phyloP scores from a whole-genome alignment of 1,140 invertebrate species.

The Telenomus remus region DNA sequence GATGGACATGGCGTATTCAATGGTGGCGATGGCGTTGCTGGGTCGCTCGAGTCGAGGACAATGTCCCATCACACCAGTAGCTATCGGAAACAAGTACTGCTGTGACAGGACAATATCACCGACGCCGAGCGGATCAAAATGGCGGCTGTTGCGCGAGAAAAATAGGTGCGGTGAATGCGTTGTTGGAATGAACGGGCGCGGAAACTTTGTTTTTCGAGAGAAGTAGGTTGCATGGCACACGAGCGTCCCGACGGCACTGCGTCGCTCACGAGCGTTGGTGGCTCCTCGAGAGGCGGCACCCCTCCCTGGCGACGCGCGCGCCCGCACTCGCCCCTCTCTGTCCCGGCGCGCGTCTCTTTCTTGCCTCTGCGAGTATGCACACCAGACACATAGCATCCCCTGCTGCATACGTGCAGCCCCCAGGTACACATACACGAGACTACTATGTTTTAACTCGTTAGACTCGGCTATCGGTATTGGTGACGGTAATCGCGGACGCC shows the following conservation, averaged over 20 bases:
- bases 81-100: slow-evolving; percentile 83
- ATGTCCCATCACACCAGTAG: slow-evolving; percentile 93
- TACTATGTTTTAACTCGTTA: slow-evolving; percentile 57
- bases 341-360: slow-evolving; percentile 57
- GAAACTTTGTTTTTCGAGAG: slow-evolving; percentile 13
- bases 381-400: slow-evolving; percentile 32
- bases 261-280: slow-evolving; percentile 69
- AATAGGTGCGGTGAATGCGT: not conserved
- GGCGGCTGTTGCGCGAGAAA: slow-evolving; percentile 42
- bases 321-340: slow-evolving; percentile 34
- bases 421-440: slow-evolving; percentile 30
- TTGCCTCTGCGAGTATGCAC: slow-evolving; percentile 33
- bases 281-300: slow-evolving; percentile 66
- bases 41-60: slow-evolving; percentile 77
- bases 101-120: slow-evolving; percentile 96
- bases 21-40: slow-evolving; percentile 18
- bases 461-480: slow-evolving; percentile 52
- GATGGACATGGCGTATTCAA: not conserved
- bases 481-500: slow-evolving; percentile 54
- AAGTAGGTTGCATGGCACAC: slow-evolving; percentile 65
- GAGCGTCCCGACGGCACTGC: slow-evolving; percentile 75
- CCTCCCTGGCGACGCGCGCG: slow-evolving; percentile 48
- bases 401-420: slow-evolving; percentile 35
- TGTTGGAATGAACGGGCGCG: not conserved
- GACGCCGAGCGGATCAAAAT: slow-evolving; percentile 70